Evolutionary conservation across 2,113 vertebrate genomes (phyloP).

Genomic region (mouse (Mus musculus)): DNA sequence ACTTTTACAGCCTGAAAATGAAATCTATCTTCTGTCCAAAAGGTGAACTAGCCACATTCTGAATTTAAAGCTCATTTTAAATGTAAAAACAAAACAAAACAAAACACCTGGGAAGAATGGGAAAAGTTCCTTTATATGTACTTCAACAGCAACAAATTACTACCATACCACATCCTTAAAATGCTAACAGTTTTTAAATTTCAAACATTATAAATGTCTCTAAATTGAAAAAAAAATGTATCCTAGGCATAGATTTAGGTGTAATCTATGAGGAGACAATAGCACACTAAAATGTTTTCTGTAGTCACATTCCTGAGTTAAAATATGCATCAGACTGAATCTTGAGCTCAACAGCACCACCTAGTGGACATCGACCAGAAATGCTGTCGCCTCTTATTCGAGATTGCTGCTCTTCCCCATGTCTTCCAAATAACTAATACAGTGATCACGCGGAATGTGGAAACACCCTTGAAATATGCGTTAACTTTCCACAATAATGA

Average conservation of each 20-base stretch:
- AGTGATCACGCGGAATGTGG: neutral
- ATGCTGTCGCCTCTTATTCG: neutral
- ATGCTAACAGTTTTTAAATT: conserved; percentile 35
- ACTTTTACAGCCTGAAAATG: neutral
- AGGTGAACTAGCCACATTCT: neutral
- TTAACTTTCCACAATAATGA: neutral
- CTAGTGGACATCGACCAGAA: conserved; percentile 63
- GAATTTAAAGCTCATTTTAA: neutral
- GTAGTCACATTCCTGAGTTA: neutral
- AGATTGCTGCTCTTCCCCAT: neutral
- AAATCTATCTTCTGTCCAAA: conserved; percentile 26
- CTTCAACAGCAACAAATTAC: neutral
- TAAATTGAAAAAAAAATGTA: neutral
- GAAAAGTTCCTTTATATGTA: neutral
- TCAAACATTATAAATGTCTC: neutral
- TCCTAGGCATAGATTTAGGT: neutral
- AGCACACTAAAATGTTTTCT: neutral
- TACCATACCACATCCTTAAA: neutral
- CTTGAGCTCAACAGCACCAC: conserved; percentile 57
- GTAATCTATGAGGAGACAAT: neutral
- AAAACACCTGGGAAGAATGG: neutral
- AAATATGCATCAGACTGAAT: conserved; percentile 8
- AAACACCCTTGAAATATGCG: neutral
- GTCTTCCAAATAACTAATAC: neutral
- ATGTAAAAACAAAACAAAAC: neutral